phyloP scores from a whole-genome alignment of 2,888 invertebrate species.

The Galerucella nymphaeae region DNA sequence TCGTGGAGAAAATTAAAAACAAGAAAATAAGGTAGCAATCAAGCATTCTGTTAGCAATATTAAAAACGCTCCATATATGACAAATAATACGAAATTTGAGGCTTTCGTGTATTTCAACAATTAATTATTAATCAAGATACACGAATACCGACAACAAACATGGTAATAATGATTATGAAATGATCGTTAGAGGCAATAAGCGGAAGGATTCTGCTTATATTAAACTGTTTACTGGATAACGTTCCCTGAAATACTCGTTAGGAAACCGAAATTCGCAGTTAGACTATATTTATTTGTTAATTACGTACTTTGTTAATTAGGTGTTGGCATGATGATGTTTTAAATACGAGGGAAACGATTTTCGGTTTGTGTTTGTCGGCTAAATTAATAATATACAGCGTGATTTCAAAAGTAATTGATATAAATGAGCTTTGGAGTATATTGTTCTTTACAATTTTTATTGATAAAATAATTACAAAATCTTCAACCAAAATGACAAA shows the following conservation, averaged over 20 bases:
- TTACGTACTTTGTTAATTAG: slow-evolving; percentile 5
- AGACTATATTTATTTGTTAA: slow-evolving; percentile 9
- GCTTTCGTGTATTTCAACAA: background rate
- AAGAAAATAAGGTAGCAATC: too few species aligned
- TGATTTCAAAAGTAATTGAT: too few species aligned
- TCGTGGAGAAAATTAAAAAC: too few species aligned
- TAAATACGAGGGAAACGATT: background rate
- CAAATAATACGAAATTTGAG: background rate
- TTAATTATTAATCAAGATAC: slow-evolving; percentile 3
- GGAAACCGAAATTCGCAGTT: slow-evolving; percentile 11
- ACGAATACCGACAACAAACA: background rate
- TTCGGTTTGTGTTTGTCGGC: too few species aligned
- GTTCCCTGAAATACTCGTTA: slow-evolving; percentile 12
- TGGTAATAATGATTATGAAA: slow-evolving; percentile 3
- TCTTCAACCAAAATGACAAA: too few species aligned
- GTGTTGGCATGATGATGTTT: background rate
- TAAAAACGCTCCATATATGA: background rate
- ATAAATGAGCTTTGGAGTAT: too few species aligned
- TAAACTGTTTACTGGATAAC: slow-evolving; percentile 3
- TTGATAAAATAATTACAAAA: too few species aligned
- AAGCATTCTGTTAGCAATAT: background rate
- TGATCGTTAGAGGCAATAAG: slow-evolving; percentile 10
- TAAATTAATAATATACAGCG: too few species aligned
- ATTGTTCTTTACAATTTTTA: too few species aligned
- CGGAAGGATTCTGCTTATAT: slow-evolving; percentile 12